Evolutionary conservation across 1,140 invertebrate genomes (phyloP).

Genomic region (Maconellicoccus hirsutus): DNA sequence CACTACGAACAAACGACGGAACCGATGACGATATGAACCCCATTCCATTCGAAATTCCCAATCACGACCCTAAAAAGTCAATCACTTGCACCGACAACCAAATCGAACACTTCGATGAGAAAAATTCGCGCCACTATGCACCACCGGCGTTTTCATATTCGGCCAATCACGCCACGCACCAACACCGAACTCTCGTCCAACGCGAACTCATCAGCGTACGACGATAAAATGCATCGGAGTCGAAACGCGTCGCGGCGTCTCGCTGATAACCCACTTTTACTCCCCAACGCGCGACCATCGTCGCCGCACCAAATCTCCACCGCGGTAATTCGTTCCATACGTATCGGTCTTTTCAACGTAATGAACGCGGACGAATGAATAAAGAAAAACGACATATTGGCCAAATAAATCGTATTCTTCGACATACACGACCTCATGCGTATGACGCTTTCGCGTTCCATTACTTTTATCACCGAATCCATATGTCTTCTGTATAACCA

Average conservation of each 20-base stretch:
- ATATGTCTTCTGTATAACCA: neutral
- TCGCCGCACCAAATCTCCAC: neutral
- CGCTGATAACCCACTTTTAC: neutral
- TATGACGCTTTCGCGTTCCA: neutral
- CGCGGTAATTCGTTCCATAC: neutral
- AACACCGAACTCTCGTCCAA: too few species aligned
- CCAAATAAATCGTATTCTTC: neutral
- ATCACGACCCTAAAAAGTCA: neutral
- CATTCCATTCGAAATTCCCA: constrained; percentile 3
- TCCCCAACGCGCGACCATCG: neutral
- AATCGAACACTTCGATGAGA: neutral
- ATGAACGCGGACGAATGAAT: too few species aligned
- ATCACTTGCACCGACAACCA: neutral
- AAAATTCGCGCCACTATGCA: neutral
- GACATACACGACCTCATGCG: too few species aligned
- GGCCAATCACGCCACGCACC: too few species aligned
- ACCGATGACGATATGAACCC: neutral
- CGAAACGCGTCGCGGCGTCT: neutral
- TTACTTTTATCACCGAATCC: too few species aligned
- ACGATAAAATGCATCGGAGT: too few species aligned
- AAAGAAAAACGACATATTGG: neutral
- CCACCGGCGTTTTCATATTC: neutral
- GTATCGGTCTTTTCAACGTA: neutral
- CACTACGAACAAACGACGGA: neutral
- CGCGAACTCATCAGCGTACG: neutral